These are phyloP conservation scores for Caenorhabditis inopinata DNA, from an alignment of 1,140 invertebrate species.

Conservation along the genomic window DNA sequence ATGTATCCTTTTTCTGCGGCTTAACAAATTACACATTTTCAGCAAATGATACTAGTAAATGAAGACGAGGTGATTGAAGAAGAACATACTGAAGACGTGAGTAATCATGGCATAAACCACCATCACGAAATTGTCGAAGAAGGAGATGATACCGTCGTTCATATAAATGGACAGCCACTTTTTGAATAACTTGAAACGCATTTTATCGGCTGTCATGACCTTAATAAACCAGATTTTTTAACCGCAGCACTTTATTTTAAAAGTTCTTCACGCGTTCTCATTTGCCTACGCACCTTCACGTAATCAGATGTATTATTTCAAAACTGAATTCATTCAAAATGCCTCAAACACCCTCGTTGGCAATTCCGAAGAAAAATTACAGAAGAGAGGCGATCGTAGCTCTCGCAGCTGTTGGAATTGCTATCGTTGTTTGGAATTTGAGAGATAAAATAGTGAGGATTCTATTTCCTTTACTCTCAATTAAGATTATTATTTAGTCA, in stretches of 20 bases:
- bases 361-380: neutral
- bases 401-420: neutral
- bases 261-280: neutral
- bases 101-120: neutral
- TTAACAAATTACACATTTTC: neutral
- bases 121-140: slow-evolving; percentile 21
- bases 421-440: slow-evolving; percentile 6
- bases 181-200: neutral
- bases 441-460: neutral
- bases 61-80: neutral
- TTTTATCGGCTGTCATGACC: neutral
- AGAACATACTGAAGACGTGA: neutral
- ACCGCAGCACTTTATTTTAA: neutral
- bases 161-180: slow-evolving; percentile 18
- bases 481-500: neutral
- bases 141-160: neutral
- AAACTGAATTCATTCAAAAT: neutral
- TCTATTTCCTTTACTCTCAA: neutral
- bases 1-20: neutral
- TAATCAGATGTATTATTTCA: no score
- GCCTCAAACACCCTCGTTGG: neutral
- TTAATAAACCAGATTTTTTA: neutral
- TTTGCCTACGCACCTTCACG: no score
- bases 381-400: neutral
- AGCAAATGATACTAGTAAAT: slow-evolving; percentile 22